Evolutionary conservation across 37 sponge, comb jelly and placozoan species (phyloP), one percentile per base, ranked within the genome.

Genomic region (Bolinopsis microptera): DNA sequence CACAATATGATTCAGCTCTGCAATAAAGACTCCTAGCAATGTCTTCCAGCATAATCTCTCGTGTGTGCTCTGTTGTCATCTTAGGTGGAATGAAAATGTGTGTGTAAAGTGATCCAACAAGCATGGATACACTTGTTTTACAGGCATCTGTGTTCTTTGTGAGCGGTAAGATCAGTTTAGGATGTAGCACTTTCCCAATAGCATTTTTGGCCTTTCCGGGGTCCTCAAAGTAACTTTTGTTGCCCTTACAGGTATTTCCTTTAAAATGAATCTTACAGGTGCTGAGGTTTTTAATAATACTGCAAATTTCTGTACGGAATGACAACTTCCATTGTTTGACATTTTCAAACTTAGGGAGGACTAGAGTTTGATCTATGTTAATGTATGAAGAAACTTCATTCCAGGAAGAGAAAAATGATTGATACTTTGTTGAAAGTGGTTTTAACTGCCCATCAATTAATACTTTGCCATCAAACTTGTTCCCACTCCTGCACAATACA

Each of bases 301-400:
- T 86, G 26, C 27, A 36, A 24, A 86, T 86, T 86, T 39, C 41
- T 86, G 90, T 27, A 24, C 90, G 41, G 24, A 86, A 86, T 0
- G 90, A 38, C 13, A 48, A 38, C 30, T 86, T 86, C 90, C 90
- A 86, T 16, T 28, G 34, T 26, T 86, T 86, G 26, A 86, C 41
- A 86, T 86, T 41, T 24, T 86, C 48, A 39, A 86, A 41, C 23
- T 86, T 21, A 30, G 90, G 90, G 5, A 86, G 61, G 1, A 41
- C 30, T 13, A 86, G 24, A 5, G 27, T 26, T 23, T 86, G 41
- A 38, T 86, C 61, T 24, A 86, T 86, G 28, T 41, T 39, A 3
- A 86, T 86, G 61, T 86, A 86, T 9, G 90, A 41, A 9, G 36
- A 86, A n/a, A 86, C 61, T 86, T 86, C 61, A 41, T 86, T 86